Evolutionary conservation across 2,888 invertebrate genomes (phyloP).

Genomic region (Osedax frankpressi): DNA sequence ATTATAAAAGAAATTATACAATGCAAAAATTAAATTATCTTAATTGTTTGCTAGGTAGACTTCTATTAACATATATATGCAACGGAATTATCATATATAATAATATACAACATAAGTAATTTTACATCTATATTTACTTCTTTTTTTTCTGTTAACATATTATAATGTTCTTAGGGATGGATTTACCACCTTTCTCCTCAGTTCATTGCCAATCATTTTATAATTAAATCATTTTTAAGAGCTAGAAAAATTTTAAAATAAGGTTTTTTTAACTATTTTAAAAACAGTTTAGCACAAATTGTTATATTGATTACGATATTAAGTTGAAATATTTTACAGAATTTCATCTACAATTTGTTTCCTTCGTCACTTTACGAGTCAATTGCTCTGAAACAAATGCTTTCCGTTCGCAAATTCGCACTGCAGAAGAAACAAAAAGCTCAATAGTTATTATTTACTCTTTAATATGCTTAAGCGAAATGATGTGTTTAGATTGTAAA

Average conservation of each 20-base stretch:
- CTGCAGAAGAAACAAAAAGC: not conserved
- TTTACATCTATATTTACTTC: too few relatives aligned
- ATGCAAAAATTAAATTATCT: too few relatives aligned
- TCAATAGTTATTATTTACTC: not conserved
- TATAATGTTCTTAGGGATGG: not conserved
- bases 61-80: too few relatives aligned
- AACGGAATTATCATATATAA: too few relatives aligned
- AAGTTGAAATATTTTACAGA: too few relatives aligned
- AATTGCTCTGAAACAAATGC: not conserved
- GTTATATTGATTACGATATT: too few relatives aligned
- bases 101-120: too few relatives aligned
- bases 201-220: not conserved
- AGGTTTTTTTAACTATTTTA: too few relatives aligned
- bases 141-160: too few relatives aligned
- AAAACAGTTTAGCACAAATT: too few relatives aligned
- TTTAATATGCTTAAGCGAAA: not conserved
- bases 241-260: not conserved
- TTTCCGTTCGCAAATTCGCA: not conserved
- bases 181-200: not conserved
- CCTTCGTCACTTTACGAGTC: not conserved
- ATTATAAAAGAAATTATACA: too few relatives aligned
- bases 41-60: too few relatives aligned
- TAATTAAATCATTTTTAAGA: not conserved
- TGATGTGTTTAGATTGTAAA: not conserved
- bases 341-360: not conserved